Base-by-base conservation (phyloP, 2,797 vertebrate species). In the Bradypodion ventrale region DNA sequence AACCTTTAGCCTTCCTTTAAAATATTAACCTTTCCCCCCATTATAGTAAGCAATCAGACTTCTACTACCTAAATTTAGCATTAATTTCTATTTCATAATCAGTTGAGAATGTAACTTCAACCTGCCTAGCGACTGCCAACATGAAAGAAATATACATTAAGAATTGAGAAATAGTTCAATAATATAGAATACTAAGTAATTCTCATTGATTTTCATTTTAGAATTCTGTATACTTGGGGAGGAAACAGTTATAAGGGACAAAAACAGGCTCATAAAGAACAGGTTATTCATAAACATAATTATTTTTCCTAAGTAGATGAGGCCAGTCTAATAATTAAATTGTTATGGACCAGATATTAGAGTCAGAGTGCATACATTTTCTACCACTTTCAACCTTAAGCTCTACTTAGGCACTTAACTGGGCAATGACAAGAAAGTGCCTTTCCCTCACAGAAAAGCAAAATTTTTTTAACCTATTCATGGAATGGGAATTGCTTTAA, bases 1-100 rank as follows among this genome's bases (percentile, higher is more conserved):
- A 96, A 96, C 95, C 94, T 95, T 95, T 95, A 93, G 90, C 94
- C 94, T 90, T 84, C 85, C 89, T 95, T 95, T 95, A 94, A 95
- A 96, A 94, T 93, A 96, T 95, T 96, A 95, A 96, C 95, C 93
- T 95, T 94, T 93, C 68, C 92, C 93, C 85, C 88, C 87, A 92
- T 92, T 91, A 89, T 83, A 86, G 93, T 92, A 95, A 92, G 95
- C 91, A 94, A 89, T 87, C 87, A 93, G 92, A 92, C 92, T 93
- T 94, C 83, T 92, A 86, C 92, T 91, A 95, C 44, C 83, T 84
- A 93, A 93, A 94, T 93, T 90, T 93, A 94, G 91, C 90, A 90
- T 90, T 86, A 93, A 94, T 86, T 88, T 92, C 87, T 86, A 44
- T 62, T 80, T 92, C 87, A 75, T 91, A 89, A 92, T 93, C 72